Conservation (phyloP, 2,797 vertebrate species). For the Aphelocoma californica region DNA sequence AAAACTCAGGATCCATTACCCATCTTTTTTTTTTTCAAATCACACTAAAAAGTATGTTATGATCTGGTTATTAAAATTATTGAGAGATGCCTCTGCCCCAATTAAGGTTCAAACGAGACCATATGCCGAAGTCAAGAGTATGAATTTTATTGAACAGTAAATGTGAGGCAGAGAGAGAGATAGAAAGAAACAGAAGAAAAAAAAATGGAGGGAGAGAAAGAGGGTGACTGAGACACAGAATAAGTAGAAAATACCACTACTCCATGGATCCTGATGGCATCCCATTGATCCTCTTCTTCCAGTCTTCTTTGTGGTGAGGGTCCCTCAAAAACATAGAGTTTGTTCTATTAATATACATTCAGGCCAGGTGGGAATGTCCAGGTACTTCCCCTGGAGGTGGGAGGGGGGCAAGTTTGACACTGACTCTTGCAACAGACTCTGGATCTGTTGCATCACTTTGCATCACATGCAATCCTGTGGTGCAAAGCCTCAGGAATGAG, state of each 20-base stretch:
- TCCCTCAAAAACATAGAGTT: not conserved
- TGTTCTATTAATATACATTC: not conserved
- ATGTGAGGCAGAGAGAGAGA: not conserved
- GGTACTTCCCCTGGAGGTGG: not conserved
- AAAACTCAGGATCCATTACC: not conserved
- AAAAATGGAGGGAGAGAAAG: not conserved
- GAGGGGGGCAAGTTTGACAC: not conserved
- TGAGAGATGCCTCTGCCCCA: not conserved
- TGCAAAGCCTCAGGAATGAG: not conserved
- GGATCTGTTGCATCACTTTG: too few relatives aligned
- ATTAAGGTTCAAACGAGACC: not conserved
- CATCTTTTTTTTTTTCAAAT: not conserved
- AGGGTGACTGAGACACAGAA: not conserved
- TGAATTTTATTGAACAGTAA: not conserved
- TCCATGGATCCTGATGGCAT: not conserved
- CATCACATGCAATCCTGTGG: too few relatives aligned
- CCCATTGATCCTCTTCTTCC: not conserved
- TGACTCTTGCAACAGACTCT: not conserved
- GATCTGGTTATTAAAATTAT: not conserved
- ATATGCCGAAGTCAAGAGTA: not conserved
- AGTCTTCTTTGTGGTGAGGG: not conserved
- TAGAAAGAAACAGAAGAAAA: not conserved
- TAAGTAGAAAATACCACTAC: not conserved
- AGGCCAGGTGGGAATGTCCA: not conserved
- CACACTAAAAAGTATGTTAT: not conserved